A percentile compares a stretch with the other conserved stretches of the same genome.
Conservation (phyloP, 2,113 vertebrate genomes). For the Mustelus asterias region DNA sequence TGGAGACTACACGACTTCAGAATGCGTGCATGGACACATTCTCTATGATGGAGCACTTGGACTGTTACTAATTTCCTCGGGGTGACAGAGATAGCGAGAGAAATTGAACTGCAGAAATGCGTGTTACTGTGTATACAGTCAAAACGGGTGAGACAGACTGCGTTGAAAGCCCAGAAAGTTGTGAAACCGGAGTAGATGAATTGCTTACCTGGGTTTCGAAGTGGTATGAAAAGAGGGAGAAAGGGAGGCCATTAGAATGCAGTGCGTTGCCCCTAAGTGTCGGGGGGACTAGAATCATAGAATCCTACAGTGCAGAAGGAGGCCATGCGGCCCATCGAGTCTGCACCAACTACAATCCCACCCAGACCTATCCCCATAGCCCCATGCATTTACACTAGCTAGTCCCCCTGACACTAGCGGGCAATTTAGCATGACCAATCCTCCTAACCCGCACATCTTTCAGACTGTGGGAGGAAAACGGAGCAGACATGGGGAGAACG, state of each 20-base stretch:
- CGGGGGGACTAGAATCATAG: too few species aligned
- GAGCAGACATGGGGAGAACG: too few species aligned
- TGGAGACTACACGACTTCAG: neutral
- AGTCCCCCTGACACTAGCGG: too few species aligned
- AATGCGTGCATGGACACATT: neutral
- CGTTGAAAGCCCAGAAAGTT: neutral
- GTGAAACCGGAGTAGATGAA: neutral
- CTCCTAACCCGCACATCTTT: too few species aligned
- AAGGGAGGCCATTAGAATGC: neutral
- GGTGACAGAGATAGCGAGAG: neutral
- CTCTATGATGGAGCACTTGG: neutral
- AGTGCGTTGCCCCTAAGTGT: neutral
- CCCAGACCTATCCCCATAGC: too few species aligned
- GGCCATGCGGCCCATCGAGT: too few species aligned
- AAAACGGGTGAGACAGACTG: neutral
- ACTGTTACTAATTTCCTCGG: neutral
- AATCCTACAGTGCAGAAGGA: too few species aligned
- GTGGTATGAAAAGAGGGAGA: neutral
- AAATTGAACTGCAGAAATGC: neutral
- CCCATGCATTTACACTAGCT: too few species aligned
- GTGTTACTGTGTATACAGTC: too few species aligned
- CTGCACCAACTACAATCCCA: too few species aligned
- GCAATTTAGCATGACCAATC: too few species aligned
- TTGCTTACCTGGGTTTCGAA: neutral
- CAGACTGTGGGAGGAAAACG: too few species aligned